These are phyloP conservation scores for Hephaestus fuliginosus DNA, from an alignment of 2,797 vertebrate species.

Conservation along the genomic window DNA sequence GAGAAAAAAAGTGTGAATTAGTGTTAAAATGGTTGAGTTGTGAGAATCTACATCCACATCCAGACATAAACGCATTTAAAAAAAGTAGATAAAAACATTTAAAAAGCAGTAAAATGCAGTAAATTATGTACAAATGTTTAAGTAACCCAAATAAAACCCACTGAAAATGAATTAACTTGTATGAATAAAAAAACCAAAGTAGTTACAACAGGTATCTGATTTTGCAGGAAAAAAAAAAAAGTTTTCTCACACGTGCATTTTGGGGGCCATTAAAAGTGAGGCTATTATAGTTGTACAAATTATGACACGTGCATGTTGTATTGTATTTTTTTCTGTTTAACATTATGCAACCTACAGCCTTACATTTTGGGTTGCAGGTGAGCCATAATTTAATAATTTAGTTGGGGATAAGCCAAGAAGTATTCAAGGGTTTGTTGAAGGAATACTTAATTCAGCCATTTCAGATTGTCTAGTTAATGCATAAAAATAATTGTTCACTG, in stretches of 20 bases:
- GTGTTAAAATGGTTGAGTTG: slow-evolving; percentile 26
- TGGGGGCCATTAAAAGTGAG: not conserved
- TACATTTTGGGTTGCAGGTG: slow-evolving; percentile 20
- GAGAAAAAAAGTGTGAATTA: slow-evolving; percentile 32
- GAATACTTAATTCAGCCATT: slow-evolving; percentile 24
- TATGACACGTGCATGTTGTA: not conserved
- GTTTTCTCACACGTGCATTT: not conserved
- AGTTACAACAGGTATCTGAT: not conserved
- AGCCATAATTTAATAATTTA: not conserved
- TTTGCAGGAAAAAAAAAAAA: not conserved
- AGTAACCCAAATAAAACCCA: not conserved
- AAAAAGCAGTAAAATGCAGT: not conserved
- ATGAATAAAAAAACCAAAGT: not conserved
- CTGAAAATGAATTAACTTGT: not conserved
- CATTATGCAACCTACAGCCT: not conserved
- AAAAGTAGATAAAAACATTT: not conserved
- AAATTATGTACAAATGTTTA: not conserved
- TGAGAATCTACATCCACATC: slow-evolving; percentile 3
- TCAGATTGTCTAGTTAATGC: slow-evolving; percentile 8
- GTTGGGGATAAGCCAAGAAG: slow-evolving; percentile 6
- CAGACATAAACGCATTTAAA: not conserved
- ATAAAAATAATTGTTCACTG: not conserved
- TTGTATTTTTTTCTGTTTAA: slow-evolving; percentile 8
- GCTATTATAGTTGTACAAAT: not conserved
- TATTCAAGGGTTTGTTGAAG: not conserved